A percentile compares a stretch with the other conserved stretches of the same genome.
phyloP scores from a whole-genome alignment of 2,113 vertebrate genomes.

The Syrrhaptes paradoxus region DNA sequence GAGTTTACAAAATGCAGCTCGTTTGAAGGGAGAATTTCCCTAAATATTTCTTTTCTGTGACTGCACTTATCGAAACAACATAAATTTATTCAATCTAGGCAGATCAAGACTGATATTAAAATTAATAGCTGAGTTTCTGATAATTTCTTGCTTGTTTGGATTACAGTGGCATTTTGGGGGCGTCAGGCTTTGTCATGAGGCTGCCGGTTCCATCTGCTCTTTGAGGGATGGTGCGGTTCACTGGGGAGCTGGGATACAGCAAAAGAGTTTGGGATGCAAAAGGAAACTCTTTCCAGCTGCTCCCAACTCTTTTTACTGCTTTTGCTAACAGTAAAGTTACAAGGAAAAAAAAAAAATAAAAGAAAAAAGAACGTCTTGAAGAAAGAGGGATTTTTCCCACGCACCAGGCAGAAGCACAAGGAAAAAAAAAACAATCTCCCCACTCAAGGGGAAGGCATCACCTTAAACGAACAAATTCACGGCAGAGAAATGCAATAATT shows the following conservation, averaged over 20 bases:
- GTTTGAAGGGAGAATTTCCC: background rate
- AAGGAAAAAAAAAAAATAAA: rapidly evolving
- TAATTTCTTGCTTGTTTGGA: rapidly evolving
- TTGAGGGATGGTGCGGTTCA: background rate
- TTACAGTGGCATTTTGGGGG: background rate
- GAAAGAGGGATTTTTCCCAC: background rate
- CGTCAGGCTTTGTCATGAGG: background rate
- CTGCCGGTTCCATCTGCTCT: background rate
- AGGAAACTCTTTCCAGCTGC: background rate
- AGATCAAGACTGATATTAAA: background rate
- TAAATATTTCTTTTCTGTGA: rapidly evolving
- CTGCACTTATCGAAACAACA: rapidly evolving
- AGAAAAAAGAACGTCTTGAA: background rate
- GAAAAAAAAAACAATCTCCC: background rate
- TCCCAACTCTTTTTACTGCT: background rate
- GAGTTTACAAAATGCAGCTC: rapidly evolving
- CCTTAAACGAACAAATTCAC: background rate
- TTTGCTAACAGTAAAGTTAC: background rate
- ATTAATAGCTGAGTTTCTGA: rapidly evolving
- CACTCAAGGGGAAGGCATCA: background rate
- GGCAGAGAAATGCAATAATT: background rate
- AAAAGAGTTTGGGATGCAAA: background rate
- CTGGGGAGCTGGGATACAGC: background rate
- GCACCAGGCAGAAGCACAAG: background rate
- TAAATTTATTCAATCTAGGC: rapidly evolving